phyloP scores from a whole-genome alignment of 2,888 invertebrate species.

The Torymus tubicola region DNA sequence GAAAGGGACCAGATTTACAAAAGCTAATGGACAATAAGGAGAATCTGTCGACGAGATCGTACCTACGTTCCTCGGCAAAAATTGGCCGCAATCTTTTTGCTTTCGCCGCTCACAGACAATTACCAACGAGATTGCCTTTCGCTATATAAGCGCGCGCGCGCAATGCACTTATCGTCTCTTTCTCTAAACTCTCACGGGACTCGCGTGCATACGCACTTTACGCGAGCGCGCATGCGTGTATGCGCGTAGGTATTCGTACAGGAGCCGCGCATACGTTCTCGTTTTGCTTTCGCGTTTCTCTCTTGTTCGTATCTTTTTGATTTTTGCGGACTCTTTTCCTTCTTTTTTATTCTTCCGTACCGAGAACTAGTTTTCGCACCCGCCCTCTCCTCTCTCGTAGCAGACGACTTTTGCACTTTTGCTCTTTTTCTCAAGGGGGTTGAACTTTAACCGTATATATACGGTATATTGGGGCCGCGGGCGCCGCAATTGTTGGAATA shows the following conservation, averaged over 20 bases:
- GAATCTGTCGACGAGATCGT: constrained; percentile 38
- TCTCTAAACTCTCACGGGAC: neutral
- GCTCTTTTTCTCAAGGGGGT: constrained; percentile 1
- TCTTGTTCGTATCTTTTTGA: constrained; percentile 44
- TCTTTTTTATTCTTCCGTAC: constrained; percentile 2
- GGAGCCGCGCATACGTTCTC: neutral
- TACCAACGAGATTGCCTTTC: constrained; percentile 62
- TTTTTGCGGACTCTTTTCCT: constrained; percentile 29
- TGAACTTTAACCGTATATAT: constrained; percentile 12
- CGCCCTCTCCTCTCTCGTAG: neutral
- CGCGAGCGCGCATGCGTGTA: neutral
- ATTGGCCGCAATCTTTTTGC: constrained; percentile 69
- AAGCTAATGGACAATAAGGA: constrained; percentile 47
- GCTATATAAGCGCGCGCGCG: neutral
- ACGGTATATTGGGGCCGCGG: neutral
- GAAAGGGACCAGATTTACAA: constrained; percentile 55
- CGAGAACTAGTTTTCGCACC: neutral
- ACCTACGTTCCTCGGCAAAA: constrained; percentile 61
- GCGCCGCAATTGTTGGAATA: constrained; percentile 22
- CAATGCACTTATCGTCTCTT: constrained; percentile 17
- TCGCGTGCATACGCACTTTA: neutral
- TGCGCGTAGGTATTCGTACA: neutral
- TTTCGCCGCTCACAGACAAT: constrained; percentile 68
- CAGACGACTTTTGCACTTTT: constrained; percentile 12
- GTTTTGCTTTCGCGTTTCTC: constrained; percentile 19